Base-by-base conservation (phyloP, 2,888 invertebrate species). In the Harpalus rufipes region DNA sequence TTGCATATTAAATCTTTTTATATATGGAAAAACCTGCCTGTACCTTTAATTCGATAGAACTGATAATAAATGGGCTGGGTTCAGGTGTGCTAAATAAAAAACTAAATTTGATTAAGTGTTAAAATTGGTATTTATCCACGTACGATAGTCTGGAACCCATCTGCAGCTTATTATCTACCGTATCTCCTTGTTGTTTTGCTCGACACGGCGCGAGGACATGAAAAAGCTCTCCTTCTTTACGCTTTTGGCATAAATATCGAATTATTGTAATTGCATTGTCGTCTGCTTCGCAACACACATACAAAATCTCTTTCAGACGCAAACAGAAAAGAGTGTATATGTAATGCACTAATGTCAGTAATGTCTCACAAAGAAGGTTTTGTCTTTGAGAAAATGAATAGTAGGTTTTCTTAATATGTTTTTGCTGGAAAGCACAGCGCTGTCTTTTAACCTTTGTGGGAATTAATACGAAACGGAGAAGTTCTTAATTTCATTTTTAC, bases 241-340 rank as follows among this genome's bases (percentile, higher is more conserved):
- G 72, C 72, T 44, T 44, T 74, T 10, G 72, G 72, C 72, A 74
- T 74, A 74, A 74, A 74, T 74, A 74, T 74, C 72, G 72, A 74
- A 44, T 74, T 74, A 74, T 74, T 74, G 72, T 74, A 74, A 74
- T 74, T 74, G 72, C 44, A 74, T 74, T 74, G 72, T 74, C 44
- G 44, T 1, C 14, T 12, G 21, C 21, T 63, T 63, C 63, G 25
- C 25, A 63, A 32, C 63, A 63, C 25, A 63, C 63, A 63, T 21
- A 59, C 59, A 59, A 21, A 63, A 63, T 63, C 63, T 63, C 10
- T 16, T 12, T 25, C 2, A 7, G 63, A 25, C 63, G 63, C 56
- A 14, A 18, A 59, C 59, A 6, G 59, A 8, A 7, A 16, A 18
- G 3, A 16, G 63, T 7, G 25, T 12, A 25, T 3, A 14, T 51